Conservation (phyloP, 1,140 invertebrate species). For the Spodoptera litura region DNA sequence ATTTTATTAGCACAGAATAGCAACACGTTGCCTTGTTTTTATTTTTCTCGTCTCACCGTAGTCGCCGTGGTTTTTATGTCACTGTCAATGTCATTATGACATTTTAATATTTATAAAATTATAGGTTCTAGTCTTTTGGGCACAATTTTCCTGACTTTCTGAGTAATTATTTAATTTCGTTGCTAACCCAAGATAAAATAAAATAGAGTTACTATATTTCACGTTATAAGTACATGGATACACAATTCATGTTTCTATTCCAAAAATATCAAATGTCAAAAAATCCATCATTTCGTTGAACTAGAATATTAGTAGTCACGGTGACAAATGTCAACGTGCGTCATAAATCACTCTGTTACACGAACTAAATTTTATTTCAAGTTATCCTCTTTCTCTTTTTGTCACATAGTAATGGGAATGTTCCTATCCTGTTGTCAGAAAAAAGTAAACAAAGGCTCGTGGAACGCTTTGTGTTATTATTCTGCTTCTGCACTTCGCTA, state of each 20-base stretch:
- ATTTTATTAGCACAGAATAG: background rate
- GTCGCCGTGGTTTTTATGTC: background rate
- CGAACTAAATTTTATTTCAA: background rate
- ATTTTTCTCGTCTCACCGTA: background rate
- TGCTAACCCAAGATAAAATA: no score
- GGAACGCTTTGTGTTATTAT: no score
- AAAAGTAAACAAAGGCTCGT: constrained; percentile 16
- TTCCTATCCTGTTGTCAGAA: constrained; percentile 35
- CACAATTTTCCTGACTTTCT: no score
- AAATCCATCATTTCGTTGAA: no score
- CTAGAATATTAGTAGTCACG: no score
- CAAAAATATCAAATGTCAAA: no score
- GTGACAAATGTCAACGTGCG: background rate
- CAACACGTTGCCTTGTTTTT: constrained; percentile 23
- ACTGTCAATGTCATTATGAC: background rate
- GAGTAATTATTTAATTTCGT: no score
- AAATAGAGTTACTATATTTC: no score
- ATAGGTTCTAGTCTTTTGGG: background rate
- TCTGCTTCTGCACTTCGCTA: background rate
- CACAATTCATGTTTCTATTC: no score
- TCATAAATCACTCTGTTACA: constrained; percentile 3
- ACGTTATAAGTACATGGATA: no score
- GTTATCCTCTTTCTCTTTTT: constrained; percentile 1
- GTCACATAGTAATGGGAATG: background rate
- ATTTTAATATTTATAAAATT: background rate